phyloP scores from a whole-genome alignment of 2,888 invertebrate species.

The Stomorhina lunata region DNA sequence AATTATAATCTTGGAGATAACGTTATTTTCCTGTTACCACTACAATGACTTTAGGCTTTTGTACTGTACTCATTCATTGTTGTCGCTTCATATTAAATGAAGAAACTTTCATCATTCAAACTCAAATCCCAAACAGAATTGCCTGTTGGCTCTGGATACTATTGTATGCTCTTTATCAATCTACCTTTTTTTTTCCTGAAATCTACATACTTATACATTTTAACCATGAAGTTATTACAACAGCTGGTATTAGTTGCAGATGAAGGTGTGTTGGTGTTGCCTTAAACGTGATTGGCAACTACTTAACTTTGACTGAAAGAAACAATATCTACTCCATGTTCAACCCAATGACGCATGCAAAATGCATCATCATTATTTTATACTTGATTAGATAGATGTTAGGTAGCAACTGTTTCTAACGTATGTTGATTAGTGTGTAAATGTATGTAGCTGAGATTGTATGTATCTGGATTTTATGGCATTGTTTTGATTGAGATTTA shows the following conservation, averaged over 20 bases:
- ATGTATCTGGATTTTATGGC: background rate
- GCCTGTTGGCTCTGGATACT: conserved; percentile 12
- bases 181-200: background rate
- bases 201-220: background rate
- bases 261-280: conserved; percentile 24
- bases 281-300: conserved; percentile 51
- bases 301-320: conserved; percentile 45
- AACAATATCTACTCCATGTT: conserved; percentile 34
- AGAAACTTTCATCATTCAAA: conserved; percentile 19
- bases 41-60: conserved; percentile 51
- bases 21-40: background rate
- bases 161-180: background rate
- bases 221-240: conserved; percentile 10
- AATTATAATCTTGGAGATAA: background rate
- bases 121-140: conserved; percentile 32
- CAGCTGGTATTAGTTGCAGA: background rate
- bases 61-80: conserved; percentile 2
- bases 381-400: background rate
- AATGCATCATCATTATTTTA: conserved; percentile 46
- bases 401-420: no score
- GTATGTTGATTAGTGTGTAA: background rate
- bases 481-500: background rate
- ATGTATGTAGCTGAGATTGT: background rate
- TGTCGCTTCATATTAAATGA: background rate
- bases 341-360: conserved; percentile 53